Evolutionary conservation across 1,140 invertebrate species (phyloP), one percentile per base, ranked within the genome.

Genomic region (Halictus rubicundus): DNA sequence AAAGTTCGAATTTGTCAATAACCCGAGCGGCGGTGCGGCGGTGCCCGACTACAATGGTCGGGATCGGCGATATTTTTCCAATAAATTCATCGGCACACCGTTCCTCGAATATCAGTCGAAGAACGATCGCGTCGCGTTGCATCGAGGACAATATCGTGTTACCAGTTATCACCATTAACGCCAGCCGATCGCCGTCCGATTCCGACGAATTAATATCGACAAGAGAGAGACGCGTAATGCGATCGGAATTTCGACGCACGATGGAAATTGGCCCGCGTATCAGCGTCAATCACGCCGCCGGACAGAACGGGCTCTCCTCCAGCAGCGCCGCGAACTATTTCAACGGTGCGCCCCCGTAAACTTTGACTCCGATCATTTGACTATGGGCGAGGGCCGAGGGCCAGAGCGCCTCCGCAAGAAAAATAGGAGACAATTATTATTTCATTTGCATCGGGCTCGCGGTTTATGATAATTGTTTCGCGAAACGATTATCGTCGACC

Each of bases 191-290:
- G 46, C n/a, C 76, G 32, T 32, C 42, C 57, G 60, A 46, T 54
- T 71, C 46, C 19, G 68, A 49, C 60, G 42, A 78, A 71, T 78
- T 78, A 78, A 60, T 71, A 78, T 78, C 68, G 68, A 78, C 70
- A 68, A 32, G 42, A 46, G 42, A 46, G 42, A 12, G 42, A 42
- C 2, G 1, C 27, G 39, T 71, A 60, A 70, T n/a, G 14, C 66
- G 46, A 7, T 8, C 23, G 12, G 68, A 46, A 49, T 71, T 78
- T 71, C 49, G 19, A 46, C 8, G 23, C 32, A 4, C 60, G 59
- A 78, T 37, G 68, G 76, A 78, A 78, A 78, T 78, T 78, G 57
- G 68, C 68, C 25, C 8, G 16, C 60, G 25, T 63, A 71, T 72
- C 59, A 78, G 59, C 46, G 76, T 78, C 76, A 78, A 78, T 78